These are phyloP conservation scores for Gorsachius goisagi DNA, from an alignment of 2,113 vertebrate genomes.

Conservation along the genomic window DNA sequence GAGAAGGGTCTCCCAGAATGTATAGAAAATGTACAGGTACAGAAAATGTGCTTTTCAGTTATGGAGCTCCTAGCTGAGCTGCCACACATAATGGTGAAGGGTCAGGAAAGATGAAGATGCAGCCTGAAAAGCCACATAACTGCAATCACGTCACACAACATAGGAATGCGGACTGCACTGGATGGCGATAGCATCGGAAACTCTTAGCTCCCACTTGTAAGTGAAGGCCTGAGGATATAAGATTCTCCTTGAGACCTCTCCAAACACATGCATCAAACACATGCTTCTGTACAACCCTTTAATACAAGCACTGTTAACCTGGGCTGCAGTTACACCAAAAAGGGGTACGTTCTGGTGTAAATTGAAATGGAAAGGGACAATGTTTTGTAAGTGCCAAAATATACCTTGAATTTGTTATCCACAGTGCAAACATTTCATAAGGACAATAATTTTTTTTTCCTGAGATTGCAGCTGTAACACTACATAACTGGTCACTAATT, in stretches of 20 bases:
- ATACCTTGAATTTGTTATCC: background rate
- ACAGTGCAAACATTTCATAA: background rate
- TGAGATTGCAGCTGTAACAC: background rate
- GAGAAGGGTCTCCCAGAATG: background rate
- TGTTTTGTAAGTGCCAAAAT: background rate
- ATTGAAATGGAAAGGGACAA: background rate
- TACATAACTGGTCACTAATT: background rate
- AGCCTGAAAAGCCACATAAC: background rate
- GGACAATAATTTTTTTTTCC: background rate
- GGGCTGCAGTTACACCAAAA: background rate
- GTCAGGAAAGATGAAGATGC: background rate
- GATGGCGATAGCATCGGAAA: background rate
- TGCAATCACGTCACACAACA: accelerated
- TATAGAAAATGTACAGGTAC: too few species aligned
- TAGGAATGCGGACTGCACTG: background rate
- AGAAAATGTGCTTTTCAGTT: background rate
- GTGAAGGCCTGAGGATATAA: background rate
- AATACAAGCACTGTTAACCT: background rate
- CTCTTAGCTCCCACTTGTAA: background rate
- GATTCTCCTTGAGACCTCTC: background rate
- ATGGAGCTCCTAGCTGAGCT: background rate
- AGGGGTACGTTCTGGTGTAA: background rate
- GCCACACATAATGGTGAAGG: background rate
- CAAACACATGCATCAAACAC: background rate
- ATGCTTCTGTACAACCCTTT: background rate